phyloP scores from a whole-genome alignment of 2,888 invertebrate genomes.

The Ctena decussata region DNA sequence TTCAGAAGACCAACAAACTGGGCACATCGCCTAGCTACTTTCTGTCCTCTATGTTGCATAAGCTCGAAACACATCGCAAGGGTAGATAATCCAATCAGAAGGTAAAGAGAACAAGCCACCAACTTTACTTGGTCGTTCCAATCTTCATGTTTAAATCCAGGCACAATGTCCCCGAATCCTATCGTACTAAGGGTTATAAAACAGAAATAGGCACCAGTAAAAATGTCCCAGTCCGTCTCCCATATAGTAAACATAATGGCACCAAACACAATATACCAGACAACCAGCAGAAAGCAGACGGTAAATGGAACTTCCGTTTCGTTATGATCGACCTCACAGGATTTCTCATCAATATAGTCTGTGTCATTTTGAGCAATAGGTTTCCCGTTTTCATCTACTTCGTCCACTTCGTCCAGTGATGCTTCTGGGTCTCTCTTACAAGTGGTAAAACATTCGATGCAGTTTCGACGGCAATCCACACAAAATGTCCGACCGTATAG shows the following conservation, averaged over 20 bases:
- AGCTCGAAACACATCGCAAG: constrained; percentile 87
- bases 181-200: constrained; percentile 87
- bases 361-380: constrained; percentile 1
- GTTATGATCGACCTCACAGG: constrained; percentile 17
- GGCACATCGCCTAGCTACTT: constrained; percentile 83
- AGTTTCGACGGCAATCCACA: constrained; percentile 39
- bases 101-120: constrained; percentile 84
- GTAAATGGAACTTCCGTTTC: constrained; percentile 92
- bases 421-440: not conserved
- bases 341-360: not conserved
- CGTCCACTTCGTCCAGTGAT: not conserved
- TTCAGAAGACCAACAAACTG: constrained; percentile 79
- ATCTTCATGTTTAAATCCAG: constrained; percentile 82
- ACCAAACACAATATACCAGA: constrained; percentile 95
- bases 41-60: constrained; percentile 86
- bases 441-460: not conserved
- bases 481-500: constrained; percentile 88
- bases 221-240: constrained; percentile 97
- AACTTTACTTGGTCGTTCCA: constrained; percentile 83
- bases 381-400: not conserved
- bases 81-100: constrained; percentile 87
- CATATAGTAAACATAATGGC: constrained; percentile 96
- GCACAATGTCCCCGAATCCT: constrained; percentile 87
- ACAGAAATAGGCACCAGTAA: constrained; percentile 90
- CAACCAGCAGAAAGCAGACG: constrained; percentile 95